phyloP scores from a whole-genome alignment of 2,113 vertebrate genomes.

The Daphoenositta chrysoptera region DNA sequence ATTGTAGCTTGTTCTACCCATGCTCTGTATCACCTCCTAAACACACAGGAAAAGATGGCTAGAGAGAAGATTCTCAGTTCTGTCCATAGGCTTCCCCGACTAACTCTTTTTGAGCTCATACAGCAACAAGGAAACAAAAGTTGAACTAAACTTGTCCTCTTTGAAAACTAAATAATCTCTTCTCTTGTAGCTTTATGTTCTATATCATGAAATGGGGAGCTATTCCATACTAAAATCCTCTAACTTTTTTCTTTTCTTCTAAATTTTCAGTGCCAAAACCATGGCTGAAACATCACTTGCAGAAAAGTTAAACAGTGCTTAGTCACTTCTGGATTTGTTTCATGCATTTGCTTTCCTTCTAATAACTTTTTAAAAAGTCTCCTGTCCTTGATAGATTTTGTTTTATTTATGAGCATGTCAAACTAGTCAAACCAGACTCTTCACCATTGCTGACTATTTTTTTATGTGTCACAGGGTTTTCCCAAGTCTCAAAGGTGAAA shows the following conservation, averaged over 20 bases:
- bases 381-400: not conserved
- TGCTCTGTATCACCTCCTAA: not conserved
- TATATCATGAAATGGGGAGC: not conserved
- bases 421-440: not conserved
- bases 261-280: not conserved
- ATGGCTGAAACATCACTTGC: not conserved
- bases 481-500: not conserved
- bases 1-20: not conserved
- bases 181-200: not conserved
- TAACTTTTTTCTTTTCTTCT: not conserved
- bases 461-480: not conserved
- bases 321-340: not conserved
- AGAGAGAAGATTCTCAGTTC: not conserved
- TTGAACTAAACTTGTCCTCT: not conserved
- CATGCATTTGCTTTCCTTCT: not conserved
- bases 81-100: not conserved
- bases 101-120: not conserved
- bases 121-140: not conserved
- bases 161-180: not conserved
- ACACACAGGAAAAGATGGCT: not conserved
- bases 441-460: not conserved
- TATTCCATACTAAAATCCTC: not conserved
- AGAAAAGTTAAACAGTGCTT: not conserved
- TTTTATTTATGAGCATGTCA: not conserved
- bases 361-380: not conserved